Percentiles rank a stretch among this genome's conserved stretches.
phyloP scores from a whole-genome alignment of 2,797 vertebrate species.

The Enteromius treurensis region DNA sequence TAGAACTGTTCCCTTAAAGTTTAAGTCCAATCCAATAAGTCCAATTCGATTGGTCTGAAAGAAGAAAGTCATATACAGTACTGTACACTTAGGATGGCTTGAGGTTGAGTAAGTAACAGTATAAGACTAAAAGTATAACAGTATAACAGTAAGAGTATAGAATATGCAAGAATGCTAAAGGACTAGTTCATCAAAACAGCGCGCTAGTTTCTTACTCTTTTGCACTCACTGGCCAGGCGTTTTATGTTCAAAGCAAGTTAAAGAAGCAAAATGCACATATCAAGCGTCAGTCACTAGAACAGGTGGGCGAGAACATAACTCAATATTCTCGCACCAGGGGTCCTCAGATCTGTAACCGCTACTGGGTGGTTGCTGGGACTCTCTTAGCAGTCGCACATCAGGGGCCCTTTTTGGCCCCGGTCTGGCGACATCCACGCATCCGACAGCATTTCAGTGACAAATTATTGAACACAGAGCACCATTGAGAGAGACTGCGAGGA shows the following conservation, averaged over 20 bases:
- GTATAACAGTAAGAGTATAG: not conserved
- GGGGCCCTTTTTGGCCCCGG: slow-evolving; percentile 23
- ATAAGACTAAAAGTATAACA: no score
- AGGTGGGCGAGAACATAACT: slow-evolving; percentile 31
- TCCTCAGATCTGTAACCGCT: slow-evolving; percentile 41
- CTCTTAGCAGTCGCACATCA: slow-evolving; percentile 35
- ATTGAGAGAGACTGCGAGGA: slow-evolving; percentile 53
- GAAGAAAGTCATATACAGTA: no score
- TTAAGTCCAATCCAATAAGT: no score
- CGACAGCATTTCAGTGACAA: slow-evolving; percentile 59
- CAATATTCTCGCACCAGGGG: slow-evolving; percentile 17
- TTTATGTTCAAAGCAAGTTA: not conserved
- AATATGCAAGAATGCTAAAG: not conserved
- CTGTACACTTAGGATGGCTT: no score
- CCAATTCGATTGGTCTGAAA: no score
- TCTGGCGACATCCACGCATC: not conserved
- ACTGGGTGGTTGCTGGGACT: slow-evolving; percentile 18
- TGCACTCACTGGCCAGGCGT: not conserved
- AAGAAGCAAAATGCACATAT: slow-evolving; percentile 66
- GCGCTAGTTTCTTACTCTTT: not conserved
- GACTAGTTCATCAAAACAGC: not conserved
- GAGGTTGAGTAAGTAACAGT: no score
- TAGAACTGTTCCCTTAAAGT: no score
- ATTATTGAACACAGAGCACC: slow-evolving; percentile 66
- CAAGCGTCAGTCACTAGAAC: not conserved